Percentiles rank a stretch among this genome's conserved stretches.
Conservation (phyloP, 2,888 invertebrate genomes). For the Agonopterix heracliana region DNA sequence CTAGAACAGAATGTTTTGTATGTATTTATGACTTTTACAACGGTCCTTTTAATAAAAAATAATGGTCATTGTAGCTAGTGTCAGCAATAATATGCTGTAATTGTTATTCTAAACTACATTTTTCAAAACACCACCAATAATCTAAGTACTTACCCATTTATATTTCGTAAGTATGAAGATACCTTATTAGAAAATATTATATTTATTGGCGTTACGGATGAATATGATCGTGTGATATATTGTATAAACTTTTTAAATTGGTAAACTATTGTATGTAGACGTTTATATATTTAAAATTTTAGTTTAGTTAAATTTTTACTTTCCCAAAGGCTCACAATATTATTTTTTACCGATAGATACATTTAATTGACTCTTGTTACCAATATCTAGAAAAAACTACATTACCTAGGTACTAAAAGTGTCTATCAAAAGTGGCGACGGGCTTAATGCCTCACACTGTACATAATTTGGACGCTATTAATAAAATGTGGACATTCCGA, state of each 20-base stretch:
- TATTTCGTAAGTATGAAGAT: neutral
- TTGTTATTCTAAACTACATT: neutral
- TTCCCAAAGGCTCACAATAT: slow-evolving; percentile 60
- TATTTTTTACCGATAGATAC: neutral
- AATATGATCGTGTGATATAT: slow-evolving; percentile 64
- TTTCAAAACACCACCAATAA: slow-evolving; percentile 27
- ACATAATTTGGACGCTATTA: too few relatives aligned
- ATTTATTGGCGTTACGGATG: slow-evolving; percentile 47
- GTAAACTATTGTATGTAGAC: slow-evolving; percentile 34
- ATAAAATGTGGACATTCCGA: too few relatives aligned
- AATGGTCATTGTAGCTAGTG: slow-evolving; percentile 2
- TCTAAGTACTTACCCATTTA: slow-evolving; percentile 14
- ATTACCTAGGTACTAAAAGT: too few relatives aligned
- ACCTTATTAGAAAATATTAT: slow-evolving; percentile 18
- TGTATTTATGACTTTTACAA: slow-evolving; percentile 6
- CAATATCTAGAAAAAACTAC: too few relatives aligned
- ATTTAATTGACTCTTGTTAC: too few relatives aligned
- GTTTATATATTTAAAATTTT: slow-evolving; percentile 42
- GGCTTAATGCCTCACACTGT: too few relatives aligned
- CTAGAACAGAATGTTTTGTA: slow-evolving; percentile 8
- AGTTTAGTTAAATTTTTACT: slow-evolving; percentile 21
- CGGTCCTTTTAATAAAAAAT: neutral
- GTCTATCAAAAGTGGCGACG: too few relatives aligned
- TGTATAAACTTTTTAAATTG: slow-evolving; percentile 53
- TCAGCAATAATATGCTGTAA: slow-evolving; percentile 5